Percentiles rank a stretch among this genome's conserved stretches.
phyloP scores from a whole-genome alignment of 2,797 vertebrate species.

The Gobionotothen gibberifrons region DNA sequence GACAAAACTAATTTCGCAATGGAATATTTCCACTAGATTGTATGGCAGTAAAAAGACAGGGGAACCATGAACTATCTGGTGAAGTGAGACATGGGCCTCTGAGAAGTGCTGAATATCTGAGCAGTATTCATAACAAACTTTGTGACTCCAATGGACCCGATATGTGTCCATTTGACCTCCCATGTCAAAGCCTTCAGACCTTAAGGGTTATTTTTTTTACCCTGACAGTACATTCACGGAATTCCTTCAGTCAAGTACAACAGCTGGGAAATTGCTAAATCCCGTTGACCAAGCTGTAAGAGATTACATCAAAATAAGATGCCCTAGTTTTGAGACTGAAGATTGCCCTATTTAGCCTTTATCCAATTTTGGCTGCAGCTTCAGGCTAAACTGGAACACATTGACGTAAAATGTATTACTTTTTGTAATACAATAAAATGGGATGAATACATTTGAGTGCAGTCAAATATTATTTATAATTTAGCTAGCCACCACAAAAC shows the following conservation, averaged over 20 bases:
- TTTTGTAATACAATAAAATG: background rate
- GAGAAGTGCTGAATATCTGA: conserved; percentile 58
- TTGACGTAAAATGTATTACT: background rate
- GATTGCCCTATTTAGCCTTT: conserved; percentile 41
- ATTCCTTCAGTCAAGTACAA: conserved; percentile 69
- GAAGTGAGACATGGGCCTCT: conserved; percentile 9
- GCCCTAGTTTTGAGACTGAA: conserved; percentile 44
- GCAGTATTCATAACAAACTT: conserved; percentile 63
- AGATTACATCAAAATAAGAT: conserved; percentile 54
- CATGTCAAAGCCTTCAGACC: conserved; percentile 68
- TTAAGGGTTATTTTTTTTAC: conserved; percentile 54
- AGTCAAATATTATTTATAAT: background rate
- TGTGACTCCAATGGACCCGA: conserved; percentile 43
- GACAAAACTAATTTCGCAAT: background rate
- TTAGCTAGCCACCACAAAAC: background rate
- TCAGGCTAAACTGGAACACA: conserved; percentile 33
- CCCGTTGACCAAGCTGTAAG: conserved; percentile 56
- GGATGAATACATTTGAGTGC: background rate
- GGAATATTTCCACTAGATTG: background rate
- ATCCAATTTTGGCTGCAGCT: conserved; percentile 17
- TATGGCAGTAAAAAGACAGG: conserved; percentile 3
- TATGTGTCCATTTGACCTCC: conserved; percentile 70
- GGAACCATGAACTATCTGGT: background rate
- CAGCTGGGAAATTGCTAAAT: conserved; percentile 77
- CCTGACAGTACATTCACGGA: conserved; percentile 70